These are phyloP conservation scores for Parnassius orleans DNA, from an alignment of 2,888 invertebrate species.

Conservation along the genomic window DNA sequence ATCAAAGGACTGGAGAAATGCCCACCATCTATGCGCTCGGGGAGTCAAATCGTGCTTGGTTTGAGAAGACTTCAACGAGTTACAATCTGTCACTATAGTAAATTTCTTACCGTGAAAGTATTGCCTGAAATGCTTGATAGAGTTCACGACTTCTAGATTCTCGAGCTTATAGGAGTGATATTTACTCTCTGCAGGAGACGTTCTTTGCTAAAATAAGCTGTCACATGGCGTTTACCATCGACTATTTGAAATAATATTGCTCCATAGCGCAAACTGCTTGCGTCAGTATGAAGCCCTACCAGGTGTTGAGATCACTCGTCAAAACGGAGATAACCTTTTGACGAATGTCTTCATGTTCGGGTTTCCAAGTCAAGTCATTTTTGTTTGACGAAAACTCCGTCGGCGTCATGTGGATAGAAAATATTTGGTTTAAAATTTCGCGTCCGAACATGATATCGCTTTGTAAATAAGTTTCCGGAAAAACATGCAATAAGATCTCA, in stretches of 20 bases:
- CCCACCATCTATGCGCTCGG: no score
- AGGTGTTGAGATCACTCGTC: background rate
- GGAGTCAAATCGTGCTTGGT: no score
- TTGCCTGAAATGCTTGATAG: background rate
- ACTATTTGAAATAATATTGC: background rate
- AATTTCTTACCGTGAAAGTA: background rate
- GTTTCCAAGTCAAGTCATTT: no score
- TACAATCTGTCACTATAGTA: no score
- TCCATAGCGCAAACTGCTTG: background rate
- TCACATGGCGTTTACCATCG: background rate
- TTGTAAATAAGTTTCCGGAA: conserved; percentile 12
- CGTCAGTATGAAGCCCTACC: background rate
- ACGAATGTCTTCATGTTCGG: no score
- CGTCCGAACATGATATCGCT: conserved; percentile 27
- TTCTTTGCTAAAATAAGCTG: background rate
- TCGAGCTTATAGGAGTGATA: background rate
- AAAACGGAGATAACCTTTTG: no score
- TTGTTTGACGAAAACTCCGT: no score
- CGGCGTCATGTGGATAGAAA: background rate
- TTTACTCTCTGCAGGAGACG: background rate
- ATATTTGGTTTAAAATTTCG: conserved; percentile 18
- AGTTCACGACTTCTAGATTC: background rate
- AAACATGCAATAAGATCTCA: conserved; percentile 26
- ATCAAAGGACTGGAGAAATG: no score
- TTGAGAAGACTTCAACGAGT: no score